A percentile compares a stretch with the other conserved stretches of the same genome.
These are phyloP conservation scores for Laothoe populi DNA, from an alignment of 2,888 invertebrate species.

Conservation along the genomic window DNA sequence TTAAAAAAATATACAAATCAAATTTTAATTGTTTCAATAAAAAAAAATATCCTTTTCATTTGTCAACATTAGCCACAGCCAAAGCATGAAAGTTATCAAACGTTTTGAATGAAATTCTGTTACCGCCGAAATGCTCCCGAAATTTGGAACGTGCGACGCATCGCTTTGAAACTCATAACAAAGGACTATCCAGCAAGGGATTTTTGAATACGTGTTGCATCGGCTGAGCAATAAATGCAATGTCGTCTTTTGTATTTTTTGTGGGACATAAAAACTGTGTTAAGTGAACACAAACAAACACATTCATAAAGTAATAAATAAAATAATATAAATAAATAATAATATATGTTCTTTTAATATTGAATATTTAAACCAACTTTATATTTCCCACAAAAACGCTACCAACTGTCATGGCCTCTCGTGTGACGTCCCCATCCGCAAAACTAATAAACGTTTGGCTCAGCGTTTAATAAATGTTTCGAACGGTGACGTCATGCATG, in stretches of 20 bases:
- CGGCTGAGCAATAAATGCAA: conserved; percentile 9
- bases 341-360: too few species aligned
- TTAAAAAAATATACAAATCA: too few species aligned
- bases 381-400: too few species aligned
- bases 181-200: not conserved
- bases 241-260: not conserved
- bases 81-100: conserved; percentile 9
- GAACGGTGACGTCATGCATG: too few species aligned
- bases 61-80: not conserved
- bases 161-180: conserved; percentile 16
- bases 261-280: not conserved
- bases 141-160: not conserved
- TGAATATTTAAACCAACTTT: too few species aligned
- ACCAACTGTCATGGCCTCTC: too few species aligned
- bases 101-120: conserved; percentile 9
- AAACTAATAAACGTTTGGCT: too few species aligned
- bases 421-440: too few species aligned
- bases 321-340: too few species aligned
- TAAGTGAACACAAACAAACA: too few species aligned
- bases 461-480: too few species aligned
- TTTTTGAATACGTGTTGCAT: conserved; percentile 4
- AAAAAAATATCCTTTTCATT: not conserved
- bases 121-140: not conserved
- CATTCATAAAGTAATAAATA: too few species aligned
- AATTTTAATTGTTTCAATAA: not conserved